phyloP scores from a whole-genome alignment of 1,140 invertebrate genomes.

The Colletes latitarsis region DNA sequence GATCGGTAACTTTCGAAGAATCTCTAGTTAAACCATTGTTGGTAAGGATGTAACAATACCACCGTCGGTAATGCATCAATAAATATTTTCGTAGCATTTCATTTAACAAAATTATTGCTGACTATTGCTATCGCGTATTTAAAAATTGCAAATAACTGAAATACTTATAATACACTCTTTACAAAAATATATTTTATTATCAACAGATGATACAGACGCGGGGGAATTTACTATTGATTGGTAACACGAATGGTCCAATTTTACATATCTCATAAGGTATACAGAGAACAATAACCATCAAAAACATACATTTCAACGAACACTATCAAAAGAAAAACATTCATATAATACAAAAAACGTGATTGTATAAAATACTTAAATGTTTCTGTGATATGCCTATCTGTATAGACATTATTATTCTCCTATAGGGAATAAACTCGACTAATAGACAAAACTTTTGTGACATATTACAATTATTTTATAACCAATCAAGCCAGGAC shows the following conservation, averaged over 20 bases:
- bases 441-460: background rate
- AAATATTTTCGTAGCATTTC: background rate
- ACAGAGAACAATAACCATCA: background rate
- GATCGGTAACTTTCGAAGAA: constrained; percentile 9
- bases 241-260: background rate
- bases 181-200: background rate
- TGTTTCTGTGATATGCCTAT: no score
- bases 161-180: background rate
- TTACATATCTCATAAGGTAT: background rate
- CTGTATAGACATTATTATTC: background rate
- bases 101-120: background rate
- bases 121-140: background rate
- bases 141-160: background rate
- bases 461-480: background rate
- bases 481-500: background rate
- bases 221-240: constrained; percentile 5
- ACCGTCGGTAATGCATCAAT: constrained; percentile 30
- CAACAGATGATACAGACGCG: background rate
- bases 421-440: background rate
- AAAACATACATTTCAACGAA: background rate
- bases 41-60: background rate
- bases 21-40: background rate
- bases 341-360: background rate
- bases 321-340: background rate
- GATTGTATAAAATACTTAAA: background rate